These are phyloP conservation scores for Salvelinus alpinus DNA, from an alignment of 2,113 vertebrate genomes.

Conservation along the genomic window DNA sequence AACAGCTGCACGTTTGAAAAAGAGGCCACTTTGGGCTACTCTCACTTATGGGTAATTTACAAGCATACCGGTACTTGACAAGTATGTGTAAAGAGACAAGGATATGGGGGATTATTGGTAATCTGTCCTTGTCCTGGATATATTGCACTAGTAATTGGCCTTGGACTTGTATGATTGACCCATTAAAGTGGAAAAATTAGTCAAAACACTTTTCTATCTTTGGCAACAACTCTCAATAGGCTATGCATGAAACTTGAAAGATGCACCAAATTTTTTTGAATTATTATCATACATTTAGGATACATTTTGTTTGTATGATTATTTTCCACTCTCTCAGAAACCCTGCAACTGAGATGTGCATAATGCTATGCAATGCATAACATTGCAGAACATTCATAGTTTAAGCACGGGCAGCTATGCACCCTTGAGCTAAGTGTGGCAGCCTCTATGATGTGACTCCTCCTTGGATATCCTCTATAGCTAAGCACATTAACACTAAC, in stretches of 20 bases:
- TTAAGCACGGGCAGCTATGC: not conserved
- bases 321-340: too few relatives aligned
- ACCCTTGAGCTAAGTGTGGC: conserved; percentile 31
- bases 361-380: too few relatives aligned
- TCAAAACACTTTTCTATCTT: too few relatives aligned
- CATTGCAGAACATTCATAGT: not conserved
- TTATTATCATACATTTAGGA: too few relatives aligned
- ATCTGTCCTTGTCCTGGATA: conserved; percentile 62
- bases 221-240: too few relatives aligned
- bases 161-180: not conserved
- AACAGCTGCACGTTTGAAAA: not conserved
- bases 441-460: conserved; percentile 30
- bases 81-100: conserved; percentile 52
- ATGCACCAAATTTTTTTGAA: too few relatives aligned
- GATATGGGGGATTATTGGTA: conserved; percentile 68
- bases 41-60: conserved; percentile 52
- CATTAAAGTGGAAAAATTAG: not conserved
- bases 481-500: conserved; percentile 57
- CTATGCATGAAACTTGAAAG: too few relatives aligned
- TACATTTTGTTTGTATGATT: too few relatives aligned
- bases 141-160: conserved; percentile 43
- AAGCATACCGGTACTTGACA: conserved; percentile 22
- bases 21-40: conserved; percentile 42
- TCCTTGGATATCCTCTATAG: conserved; percentile 34
- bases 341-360: too few relatives aligned